Base-by-base conservation (phyloP, 2,797 vertebrate genomes). In the Eidolon dupreanum region DNA sequence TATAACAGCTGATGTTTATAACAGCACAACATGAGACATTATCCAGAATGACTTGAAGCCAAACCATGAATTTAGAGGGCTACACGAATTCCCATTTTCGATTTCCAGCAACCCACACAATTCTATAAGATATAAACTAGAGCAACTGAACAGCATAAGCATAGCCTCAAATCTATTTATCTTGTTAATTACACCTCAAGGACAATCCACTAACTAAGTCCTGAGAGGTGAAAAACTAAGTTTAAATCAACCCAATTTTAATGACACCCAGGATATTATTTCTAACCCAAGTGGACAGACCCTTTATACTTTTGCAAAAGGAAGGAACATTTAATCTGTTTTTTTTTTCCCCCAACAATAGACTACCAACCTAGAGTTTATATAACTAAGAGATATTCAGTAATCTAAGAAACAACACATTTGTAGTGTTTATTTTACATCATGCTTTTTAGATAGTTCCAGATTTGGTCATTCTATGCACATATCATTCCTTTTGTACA, bases 1-100 rank as follows among this genome's bases (percentile, higher is more conserved):
- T 78, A 77, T 9, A 95, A 55, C 5, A 96, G 70, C 0, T 6
- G 65, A 96, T 53, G 15, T 95, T 96, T 91, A 63, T 82, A 96
- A 77, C 3, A 43, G 0, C 55, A 26, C n/a, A 96, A 57, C 73
- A 61, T 59, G 70, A 57, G 59, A 51, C 71, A 43, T 92, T 51
- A 93, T 95, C 79, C 66, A 86, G 85, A 96, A 97, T 71, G 41
- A 90, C 59, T 92, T 78, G 49, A 91, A 97, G 74, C 33, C 93
- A 93, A 66, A 71, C 19, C 38, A 28, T 49, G 38, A 94, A 91
- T 96, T 66, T 59, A 94, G 57, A 90, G 28, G 9, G 41, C 31
- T 75, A 28, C 1, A 8, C 86, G 24, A 95, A 41, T 94, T 82
- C 46, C 59, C 49, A 43, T 86, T 83, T 65, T 22, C 63, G 91